Evolutionary conservation across 92 coral and sea anemone genomes (phyloP).

Genomic region (Parazoanthus atlanticus): DNA sequence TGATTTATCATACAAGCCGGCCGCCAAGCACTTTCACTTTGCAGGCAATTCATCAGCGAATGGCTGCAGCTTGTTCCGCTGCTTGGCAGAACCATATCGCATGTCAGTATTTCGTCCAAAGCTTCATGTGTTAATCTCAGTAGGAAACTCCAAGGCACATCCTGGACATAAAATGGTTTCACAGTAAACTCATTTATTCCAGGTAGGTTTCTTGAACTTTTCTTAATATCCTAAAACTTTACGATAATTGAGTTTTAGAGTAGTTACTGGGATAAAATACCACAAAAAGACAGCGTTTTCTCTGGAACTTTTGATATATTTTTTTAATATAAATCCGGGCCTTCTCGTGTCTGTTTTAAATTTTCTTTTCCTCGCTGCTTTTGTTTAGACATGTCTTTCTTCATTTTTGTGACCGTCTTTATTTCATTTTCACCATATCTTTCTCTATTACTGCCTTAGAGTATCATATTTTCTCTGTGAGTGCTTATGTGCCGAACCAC

Average conservation of each 20-base stretch:
- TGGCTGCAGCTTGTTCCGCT: conserved; percentile 9
- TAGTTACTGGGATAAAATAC: neutral
- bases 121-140: neutral
- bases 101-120: neutral
- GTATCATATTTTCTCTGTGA: neutral
- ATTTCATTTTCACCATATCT: neutral
- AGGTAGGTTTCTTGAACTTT: neutral
- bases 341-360: neutral
- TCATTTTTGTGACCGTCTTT: neutral
- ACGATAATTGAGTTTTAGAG: too few species aligned
- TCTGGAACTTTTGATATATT: neutral
- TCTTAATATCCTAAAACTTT: neutral
- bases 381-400: neutral
- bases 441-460: neutral
- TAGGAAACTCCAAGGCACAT: neutral
- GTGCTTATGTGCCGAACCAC: neutral
- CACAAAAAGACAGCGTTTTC: neutral
- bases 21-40: conserved; percentile 20
- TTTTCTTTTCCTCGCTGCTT: neutral
- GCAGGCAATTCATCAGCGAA: neutral
- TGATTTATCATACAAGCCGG: conserved; percentile 32
- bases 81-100: neutral
- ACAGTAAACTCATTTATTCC: neutral
- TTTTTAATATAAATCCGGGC: neutral
- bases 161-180: neutral